Conservation (phyloP, 2,888 invertebrate genomes). For the Eremobia ochroleuca region DNA sequence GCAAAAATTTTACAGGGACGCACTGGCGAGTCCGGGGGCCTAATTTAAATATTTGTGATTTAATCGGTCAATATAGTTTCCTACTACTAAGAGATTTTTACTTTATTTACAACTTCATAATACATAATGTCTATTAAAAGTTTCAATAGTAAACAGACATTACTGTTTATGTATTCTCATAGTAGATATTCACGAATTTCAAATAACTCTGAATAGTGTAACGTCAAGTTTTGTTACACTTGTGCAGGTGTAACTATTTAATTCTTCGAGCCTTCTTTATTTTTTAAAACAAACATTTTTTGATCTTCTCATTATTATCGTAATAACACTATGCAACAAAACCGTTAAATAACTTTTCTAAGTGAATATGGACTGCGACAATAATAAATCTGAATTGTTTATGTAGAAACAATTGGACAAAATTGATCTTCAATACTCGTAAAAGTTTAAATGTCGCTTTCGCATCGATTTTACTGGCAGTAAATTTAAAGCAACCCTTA, state of each 20-base stretch:
- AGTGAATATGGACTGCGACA: constrained; percentile 43
- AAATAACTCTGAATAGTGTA: neutral
- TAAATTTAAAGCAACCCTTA: constrained; percentile 83
- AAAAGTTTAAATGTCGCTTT: constrained; percentile 75
- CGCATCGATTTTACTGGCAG: constrained; percentile 77
- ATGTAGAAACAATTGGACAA: constrained; percentile 63
- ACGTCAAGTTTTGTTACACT: constrained; percentile 21
- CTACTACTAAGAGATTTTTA: constrained; percentile 13
- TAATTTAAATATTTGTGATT: constrained; percentile 17
- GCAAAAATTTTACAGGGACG: constrained; percentile 24
- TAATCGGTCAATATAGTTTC: constrained; percentile 28
- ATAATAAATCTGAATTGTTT: constrained; percentile 52
- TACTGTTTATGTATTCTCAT: too few species aligned
- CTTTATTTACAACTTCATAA: constrained; percentile 2
- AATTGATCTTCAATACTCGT: constrained; percentile 68
- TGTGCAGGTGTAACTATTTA: constrained; percentile 32
- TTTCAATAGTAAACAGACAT: constrained; percentile 6
- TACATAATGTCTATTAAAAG: neutral
- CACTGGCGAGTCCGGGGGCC: constrained; percentile 28
- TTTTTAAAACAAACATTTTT: neutral
- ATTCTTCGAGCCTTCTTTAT: constrained; percentile 13
- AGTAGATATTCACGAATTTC: neutral
- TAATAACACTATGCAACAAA: constrained; percentile 45
- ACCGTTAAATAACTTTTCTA: constrained; percentile 26
- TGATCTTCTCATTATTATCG: constrained; percentile 17